Conservation (phyloP, 2,888 invertebrate species). For the Hedya salicella region DNA sequence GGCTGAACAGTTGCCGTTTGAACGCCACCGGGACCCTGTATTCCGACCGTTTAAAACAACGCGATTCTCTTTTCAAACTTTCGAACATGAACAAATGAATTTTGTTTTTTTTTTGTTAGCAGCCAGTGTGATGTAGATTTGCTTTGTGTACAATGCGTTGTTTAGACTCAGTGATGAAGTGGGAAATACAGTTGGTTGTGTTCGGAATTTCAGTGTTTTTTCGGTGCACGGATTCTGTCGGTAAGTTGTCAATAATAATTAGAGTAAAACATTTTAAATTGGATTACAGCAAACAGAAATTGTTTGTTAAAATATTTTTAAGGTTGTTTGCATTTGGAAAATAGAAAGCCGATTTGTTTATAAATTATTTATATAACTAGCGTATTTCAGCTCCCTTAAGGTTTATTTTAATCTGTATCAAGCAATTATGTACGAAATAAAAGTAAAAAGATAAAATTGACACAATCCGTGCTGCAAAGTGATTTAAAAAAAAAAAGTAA, state of each 20-base stretch:
- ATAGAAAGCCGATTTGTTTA: background rate
- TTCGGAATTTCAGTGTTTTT: slow-evolving; percentile 79
- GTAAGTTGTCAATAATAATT: slow-evolving; percentile 57
- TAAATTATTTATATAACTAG: no score
- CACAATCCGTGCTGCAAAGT: no score
- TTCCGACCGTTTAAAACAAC: slow-evolving; percentile 20
- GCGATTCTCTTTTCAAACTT: slow-evolving; percentile 29
- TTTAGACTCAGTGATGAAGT: slow-evolving; percentile 69
- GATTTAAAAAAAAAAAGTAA: no score
- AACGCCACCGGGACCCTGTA: slow-evolving; percentile 23
- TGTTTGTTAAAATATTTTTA: background rate
- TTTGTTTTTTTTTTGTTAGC: slow-evolving; percentile 1
- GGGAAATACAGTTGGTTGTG: slow-evolving; percentile 62
- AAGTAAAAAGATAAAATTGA: no score
- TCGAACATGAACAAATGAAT: slow-evolving; percentile 8
- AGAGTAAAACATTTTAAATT: background rate
- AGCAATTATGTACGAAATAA: no score
- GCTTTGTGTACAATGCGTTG: slow-evolving; percentile 55
- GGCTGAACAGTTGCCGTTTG: slow-evolving; percentile 31
- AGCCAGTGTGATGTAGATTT: slow-evolving; percentile 21
- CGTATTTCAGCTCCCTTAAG: no score
- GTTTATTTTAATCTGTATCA: no score
- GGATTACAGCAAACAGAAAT: background rate
- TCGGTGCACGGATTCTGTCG: slow-evolving; percentile 75
- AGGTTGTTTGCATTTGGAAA: background rate